These are phyloP conservation scores for Calosoma granatense DNA, from an alignment of 1,140 invertebrate genomes.

Conservation along the genomic window DNA sequence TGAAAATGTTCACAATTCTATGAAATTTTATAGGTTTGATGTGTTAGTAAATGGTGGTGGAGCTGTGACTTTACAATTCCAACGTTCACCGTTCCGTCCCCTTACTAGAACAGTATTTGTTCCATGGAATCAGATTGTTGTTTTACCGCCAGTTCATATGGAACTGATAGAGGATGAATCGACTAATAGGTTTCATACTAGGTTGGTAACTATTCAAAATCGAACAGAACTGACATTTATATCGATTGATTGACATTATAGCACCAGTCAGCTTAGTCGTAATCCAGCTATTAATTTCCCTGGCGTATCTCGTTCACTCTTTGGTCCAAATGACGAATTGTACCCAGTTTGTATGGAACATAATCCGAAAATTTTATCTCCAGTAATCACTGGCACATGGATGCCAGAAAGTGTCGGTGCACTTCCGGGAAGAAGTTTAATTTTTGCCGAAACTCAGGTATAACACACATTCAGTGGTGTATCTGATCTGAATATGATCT, in stretches of 20 bases:
- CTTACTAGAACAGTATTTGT: conserved; percentile 81
- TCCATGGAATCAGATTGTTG: conserved; percentile 92
- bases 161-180: conserved; percentile 63
- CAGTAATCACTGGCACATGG: conserved; percentile 76
- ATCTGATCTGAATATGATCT: not conserved
- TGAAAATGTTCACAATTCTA: too few species aligned
- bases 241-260: too few species aligned
- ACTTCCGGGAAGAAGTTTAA: conserved; percentile 64
- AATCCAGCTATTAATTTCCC: conserved; percentile 47
- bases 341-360: conserved; percentile 68
- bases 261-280: conserved; percentile 16
- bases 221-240: not conserved
- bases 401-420: conserved; percentile 76
- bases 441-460: conserved; percentile 76
- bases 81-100: conserved; percentile 81
- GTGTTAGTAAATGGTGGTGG: conserved; percentile 97
- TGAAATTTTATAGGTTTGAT: conserved; percentile 88
- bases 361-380: conserved; percentile 68
- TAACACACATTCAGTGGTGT: conserved; percentile 40
- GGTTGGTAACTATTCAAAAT: conserved; percentile 33
- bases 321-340: conserved; percentile 40
- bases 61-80: conserved; percentile 94
- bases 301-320: conserved; percentile 45
- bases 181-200: conserved; percentile 35
- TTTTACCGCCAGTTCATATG: conserved; percentile 78